Evolutionary conservation across 1,140 invertebrate species (phyloP), one percentile per base, ranked within the genome.

Genomic region (Scaptomyza graminum): DNA sequence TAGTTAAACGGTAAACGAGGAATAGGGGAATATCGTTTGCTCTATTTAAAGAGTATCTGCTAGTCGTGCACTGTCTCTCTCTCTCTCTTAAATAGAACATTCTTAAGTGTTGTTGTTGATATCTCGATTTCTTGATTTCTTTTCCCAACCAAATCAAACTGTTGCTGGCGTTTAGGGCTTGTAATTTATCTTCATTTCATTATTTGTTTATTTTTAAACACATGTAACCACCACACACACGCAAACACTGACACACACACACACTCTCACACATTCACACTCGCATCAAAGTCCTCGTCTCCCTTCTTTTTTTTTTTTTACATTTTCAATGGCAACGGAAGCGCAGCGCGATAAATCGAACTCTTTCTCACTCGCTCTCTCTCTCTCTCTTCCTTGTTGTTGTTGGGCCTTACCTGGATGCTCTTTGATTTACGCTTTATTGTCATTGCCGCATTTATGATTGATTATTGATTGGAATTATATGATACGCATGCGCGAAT

Each of bases 401-500:
- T 57, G 18, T 51, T 49, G n/a, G 5, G 28, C 28, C 18, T 50
- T 51, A 80, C 80, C 65, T 81, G 85, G 75, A 54, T 65, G 69
- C 43, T 51, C 62, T 73, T 62, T 90, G 87, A 90, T 87, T 90
- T 90, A 90, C 79, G 79, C 71, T 71, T 87, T 90, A 90, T 83
- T 90, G 87, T 82, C 79, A 88, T 77, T 87, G 87, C 39, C 63
- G 76, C 83, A 90, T 87, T 90, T 90, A 90, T 90, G 87, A 90
- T 90, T 90, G 87, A 90, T 90, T 90, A 90, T 90, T 79, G 79
- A 88, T 84, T 84, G 79, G 80, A 88, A 76, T 82, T 87, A 68
- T 88, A 75, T 82, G 83, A 88, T 87, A 87, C 82, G 82, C 82
- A 87, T 87, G 83, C 83, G 83, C 82, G 83, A 88, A 87, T 87